Evolutionary conservation across 2,888 invertebrate genomes (phyloP), one percentile per base, ranked within the genome.

Genomic region (Brachyptera risi): DNA sequence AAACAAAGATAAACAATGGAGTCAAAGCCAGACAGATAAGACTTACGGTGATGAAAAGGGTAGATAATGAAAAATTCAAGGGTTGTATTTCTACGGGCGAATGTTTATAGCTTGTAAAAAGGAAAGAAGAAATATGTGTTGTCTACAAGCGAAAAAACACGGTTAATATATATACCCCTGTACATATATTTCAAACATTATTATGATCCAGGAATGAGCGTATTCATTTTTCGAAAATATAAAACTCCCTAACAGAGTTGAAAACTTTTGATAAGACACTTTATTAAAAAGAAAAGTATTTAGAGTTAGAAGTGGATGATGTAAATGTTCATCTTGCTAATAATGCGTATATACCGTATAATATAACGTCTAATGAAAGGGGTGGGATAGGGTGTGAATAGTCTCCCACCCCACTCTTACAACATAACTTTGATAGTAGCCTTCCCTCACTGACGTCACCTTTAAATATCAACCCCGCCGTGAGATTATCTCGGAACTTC

Each of bases 251-350:
- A 17, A 9, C 23, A 19, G 54, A 15, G 37, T 2, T 7, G 54
- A 35, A 37, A 51, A 44, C 44, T 54, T 54, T 54, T 21, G 35
- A 21, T 44, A 37, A 47, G 47, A 24, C 47, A 47, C 54, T 54
- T 54, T 54, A 54, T 54, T 54, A 54, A 54, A 54, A n/a, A 54
- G 54, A 37, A 54, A 37, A 54, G 37, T 54, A 54, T 54, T 54
- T 54, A 54, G 37, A 24, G 21, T 21, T n/a, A 54, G 50, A 26
- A 21, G 54, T 54, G 37, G 54, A 54, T 54, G 54, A 54, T 19
- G 54, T 37, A 54, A 54, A 54, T 54, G 37, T 54, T 35, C 54
- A 37, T 23, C 37, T 24, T 17, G 23, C 37, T 35, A 54, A 54
- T 54, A 54, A 54, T 37, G 23, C 35, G 54, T 23, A 3, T 17